A percentile compares a stretch with the other conserved stretches of the same genome.
Evolutionary conservation across 2,888 invertebrate species (phyloP).

Genomic region (Pristionchus maxplancki): DNA sequence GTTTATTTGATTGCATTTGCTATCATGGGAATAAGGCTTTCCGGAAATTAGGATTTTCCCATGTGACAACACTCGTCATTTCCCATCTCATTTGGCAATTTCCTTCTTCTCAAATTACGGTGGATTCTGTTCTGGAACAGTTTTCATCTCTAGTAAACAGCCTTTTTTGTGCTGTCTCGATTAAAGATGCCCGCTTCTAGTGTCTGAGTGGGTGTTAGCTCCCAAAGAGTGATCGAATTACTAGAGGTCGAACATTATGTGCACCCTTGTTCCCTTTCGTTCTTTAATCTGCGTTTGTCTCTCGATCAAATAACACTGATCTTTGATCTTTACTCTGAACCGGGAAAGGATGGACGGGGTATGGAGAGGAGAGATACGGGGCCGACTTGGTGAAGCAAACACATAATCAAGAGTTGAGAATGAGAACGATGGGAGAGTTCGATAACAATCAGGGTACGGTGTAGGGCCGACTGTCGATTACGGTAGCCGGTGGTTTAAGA

Average conservation of each 20-base stretch:
- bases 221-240: too few species aligned
- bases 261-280: background rate
- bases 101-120: background rate
- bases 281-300: background rate
- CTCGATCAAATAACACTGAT: conserved; percentile 26
- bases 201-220: too few species aligned
- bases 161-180: background rate
- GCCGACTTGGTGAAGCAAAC: conserved; percentile 15
- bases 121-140: background rate
- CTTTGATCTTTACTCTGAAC: conserved; percentile 45
- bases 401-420: conserved; percentile 41
- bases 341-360: background rate
- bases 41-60: background rate
- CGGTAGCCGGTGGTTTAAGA: background rate
- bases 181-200: background rate
- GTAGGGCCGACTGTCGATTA: background rate
- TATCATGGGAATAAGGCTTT: background rate
- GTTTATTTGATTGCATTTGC: background rate
- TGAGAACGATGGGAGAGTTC: background rate
- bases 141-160: background rate
- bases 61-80: background rate
- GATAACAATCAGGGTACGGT: conserved; percentile 5
- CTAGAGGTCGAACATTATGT: background rate
- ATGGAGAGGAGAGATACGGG: background rate
- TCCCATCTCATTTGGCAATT: background rate